Percentiles rank a stretch among this genome's conserved stretches.
phyloP scores from a whole-genome alignment of 2,113 vertebrate genomes.

The Eolophus roseicapilla region DNA sequence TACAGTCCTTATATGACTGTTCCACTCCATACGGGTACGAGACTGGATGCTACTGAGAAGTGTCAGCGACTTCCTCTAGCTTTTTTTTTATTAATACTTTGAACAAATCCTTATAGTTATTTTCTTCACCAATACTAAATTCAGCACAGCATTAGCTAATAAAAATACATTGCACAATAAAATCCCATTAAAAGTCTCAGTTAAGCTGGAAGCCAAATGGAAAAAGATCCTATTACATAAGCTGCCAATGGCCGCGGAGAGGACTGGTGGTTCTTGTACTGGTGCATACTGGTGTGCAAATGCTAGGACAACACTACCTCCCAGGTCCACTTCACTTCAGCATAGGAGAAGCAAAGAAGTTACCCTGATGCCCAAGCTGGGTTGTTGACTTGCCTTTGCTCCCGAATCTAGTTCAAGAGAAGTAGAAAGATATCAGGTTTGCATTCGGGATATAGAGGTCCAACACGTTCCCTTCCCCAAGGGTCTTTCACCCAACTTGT shows the following conservation, averaged over 20 bases:
- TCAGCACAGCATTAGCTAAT: constrained; percentile 4
- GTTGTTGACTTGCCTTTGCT: constrained; percentile 89
- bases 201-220: constrained; percentile 61
- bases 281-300: neutral
- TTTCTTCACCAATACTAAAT: neutral
- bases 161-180: constrained; percentile 71
- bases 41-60: neutral
- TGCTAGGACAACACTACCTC: neutral
- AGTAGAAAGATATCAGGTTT: neutral
- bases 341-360: constrained; percentile 91
- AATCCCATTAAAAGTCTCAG: constrained; percentile 60
- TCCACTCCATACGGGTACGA: neutral
- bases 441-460: neutral
- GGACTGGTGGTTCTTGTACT: neutral
- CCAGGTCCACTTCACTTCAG: constrained; percentile 77
- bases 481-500: no score
- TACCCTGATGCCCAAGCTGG: constrained; percentile 81
- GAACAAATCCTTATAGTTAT: neutral
- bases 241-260: neutral
- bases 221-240: neutral
- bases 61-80: neutral
- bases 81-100: neutral
- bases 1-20: neutral
- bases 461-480: rapidly evolving
- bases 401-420: constrained; percentile 82